Evolutionary conservation across 2,797 vertebrate species (phyloP).

Genomic region (Sphenopsis melanotis): DNA sequence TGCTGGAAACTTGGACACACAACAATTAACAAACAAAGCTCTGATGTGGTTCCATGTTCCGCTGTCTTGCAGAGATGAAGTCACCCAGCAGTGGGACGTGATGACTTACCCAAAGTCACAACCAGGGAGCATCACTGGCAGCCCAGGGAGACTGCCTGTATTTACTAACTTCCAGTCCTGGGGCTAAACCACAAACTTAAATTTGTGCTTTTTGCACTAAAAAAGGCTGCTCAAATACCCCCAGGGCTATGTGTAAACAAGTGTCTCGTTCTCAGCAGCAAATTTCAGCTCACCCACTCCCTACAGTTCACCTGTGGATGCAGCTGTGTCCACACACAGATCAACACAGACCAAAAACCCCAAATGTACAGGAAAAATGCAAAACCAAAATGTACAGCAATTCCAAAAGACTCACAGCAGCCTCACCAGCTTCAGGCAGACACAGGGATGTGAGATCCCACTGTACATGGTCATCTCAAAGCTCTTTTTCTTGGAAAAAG

Average conservation of each 20-base stretch:
- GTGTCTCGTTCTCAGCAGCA: background rate
- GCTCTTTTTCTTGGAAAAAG: background rate
- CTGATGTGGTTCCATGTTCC: background rate
- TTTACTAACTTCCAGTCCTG: conserved; percentile 2
- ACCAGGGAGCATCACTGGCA: background rate
- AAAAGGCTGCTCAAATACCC: background rate
- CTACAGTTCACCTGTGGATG: background rate
- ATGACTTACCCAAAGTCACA: background rate
- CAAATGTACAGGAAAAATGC: background rate
- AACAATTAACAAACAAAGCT: background rate
- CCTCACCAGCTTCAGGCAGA: background rate
- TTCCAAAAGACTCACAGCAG: background rate
- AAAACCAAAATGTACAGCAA: background rate
- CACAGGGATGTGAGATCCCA: background rate
- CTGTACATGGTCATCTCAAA: background rate
- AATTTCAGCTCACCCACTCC: background rate
- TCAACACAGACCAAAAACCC: background rate
- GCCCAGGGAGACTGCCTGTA: background rate
- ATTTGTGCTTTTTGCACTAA: background rate
- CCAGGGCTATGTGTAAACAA: background rate
- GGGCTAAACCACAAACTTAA: conserved; percentile 27
- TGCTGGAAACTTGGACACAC: background rate
- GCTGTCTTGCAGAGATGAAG: background rate
- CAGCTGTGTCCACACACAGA: background rate
- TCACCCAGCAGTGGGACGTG: background rate